Percentiles rank a stretch among this genome's conserved stretches.
phyloP scores from a whole-genome alignment of 2,888 invertebrate species.

The Phyllotreta striolata region DNA sequence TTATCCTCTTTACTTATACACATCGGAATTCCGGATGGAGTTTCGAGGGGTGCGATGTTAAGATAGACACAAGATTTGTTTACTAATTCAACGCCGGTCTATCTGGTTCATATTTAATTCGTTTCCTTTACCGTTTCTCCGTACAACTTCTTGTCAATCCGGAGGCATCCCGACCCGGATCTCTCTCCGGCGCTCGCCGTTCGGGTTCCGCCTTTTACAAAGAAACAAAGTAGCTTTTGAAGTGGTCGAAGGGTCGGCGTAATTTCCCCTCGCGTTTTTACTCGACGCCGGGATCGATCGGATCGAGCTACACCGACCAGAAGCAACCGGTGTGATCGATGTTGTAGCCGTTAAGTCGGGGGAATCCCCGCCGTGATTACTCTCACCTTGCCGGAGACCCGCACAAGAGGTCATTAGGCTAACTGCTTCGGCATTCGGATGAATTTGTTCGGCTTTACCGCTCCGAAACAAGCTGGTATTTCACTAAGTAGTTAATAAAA shows the following conservation, averaged over 20 bases:
- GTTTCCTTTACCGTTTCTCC: slow-evolving; percentile 14
- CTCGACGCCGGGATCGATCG: slow-evolving; percentile 13
- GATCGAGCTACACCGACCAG: slow-evolving; percentile 1
- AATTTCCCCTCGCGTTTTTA: slow-evolving; percentile 27
- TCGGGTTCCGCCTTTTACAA: slow-evolving; percentile 29
- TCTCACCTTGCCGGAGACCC: too few species aligned
- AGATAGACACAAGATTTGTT: slow-evolving; percentile 1
- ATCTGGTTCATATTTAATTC: slow-evolving; percentile 27
- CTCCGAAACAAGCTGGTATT: too few species aligned
- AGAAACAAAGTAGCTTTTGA: slow-evolving; percentile 43
- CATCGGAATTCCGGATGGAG: too few species aligned
- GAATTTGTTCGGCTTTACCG: too few species aligned
- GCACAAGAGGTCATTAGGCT: too few species aligned
- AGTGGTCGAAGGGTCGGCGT: slow-evolving; percentile 45
- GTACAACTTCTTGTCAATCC: slow-evolving; percentile 21
- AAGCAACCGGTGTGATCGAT: too few species aligned
- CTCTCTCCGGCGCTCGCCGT: slow-evolving; percentile 22
- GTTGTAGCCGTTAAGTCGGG: too few species aligned
- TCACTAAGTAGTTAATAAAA: too few species aligned
- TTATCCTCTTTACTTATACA: too few species aligned
- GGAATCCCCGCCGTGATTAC: too few species aligned
- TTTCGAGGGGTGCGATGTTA: not conserved
- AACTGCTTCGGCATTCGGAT: too few species aligned
- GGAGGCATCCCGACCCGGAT: slow-evolving; percentile 19
- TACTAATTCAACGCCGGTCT: slow-evolving; percentile 17